These are phyloP conservation scores for Diploscapter pachys DNA, from an alignment of 1,140 invertebrate genomes.

Conservation along the genomic window DNA sequence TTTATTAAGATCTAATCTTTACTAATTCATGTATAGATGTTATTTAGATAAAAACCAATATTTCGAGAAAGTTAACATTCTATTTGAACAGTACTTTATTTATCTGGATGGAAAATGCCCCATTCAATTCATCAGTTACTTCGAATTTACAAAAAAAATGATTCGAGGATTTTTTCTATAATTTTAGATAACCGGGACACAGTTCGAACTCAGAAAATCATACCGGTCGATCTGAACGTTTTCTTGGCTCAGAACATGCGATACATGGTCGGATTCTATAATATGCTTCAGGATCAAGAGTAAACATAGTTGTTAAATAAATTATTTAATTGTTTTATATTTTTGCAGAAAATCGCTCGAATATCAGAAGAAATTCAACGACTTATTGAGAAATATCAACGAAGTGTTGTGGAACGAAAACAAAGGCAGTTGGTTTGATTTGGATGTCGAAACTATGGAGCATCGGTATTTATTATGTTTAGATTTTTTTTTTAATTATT, in stretches of 20 bases:
- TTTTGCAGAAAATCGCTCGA: conserved; percentile 60
- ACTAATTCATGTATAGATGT: too few relatives aligned
- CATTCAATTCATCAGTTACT: too few relatives aligned
- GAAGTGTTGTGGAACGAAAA: conserved; percentile 80
- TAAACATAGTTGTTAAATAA: not conserved
- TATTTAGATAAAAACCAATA: too few relatives aligned
- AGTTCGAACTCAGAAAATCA: conserved; percentile 62
- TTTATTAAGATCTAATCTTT: too few relatives aligned
- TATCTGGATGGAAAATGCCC: too few relatives aligned
- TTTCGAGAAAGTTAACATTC: too few relatives aligned
- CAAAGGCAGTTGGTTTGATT: conserved; percentile 80
- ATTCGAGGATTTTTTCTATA: not conserved
- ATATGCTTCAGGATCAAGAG: conserved; percentile 43
- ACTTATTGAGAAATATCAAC: conserved; percentile 60
- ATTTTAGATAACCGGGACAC: conserved; percentile 20
- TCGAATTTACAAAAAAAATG: too few relatives aligned
- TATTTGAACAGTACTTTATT: too few relatives aligned
- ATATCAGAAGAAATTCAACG: conserved; percentile 43
- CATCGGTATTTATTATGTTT: conserved; percentile 45
- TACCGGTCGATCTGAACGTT: conserved; percentile 80
- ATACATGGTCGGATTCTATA: conserved; percentile 71
- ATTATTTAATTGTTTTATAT: conserved; percentile 40
- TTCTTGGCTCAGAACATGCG: conserved; percentile 72
- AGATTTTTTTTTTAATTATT: not conserved
- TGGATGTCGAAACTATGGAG: conserved; percentile 68